Base-by-base conservation (phyloP, 1,140 invertebrate species). In the Liolophura sinensis region DNA sequence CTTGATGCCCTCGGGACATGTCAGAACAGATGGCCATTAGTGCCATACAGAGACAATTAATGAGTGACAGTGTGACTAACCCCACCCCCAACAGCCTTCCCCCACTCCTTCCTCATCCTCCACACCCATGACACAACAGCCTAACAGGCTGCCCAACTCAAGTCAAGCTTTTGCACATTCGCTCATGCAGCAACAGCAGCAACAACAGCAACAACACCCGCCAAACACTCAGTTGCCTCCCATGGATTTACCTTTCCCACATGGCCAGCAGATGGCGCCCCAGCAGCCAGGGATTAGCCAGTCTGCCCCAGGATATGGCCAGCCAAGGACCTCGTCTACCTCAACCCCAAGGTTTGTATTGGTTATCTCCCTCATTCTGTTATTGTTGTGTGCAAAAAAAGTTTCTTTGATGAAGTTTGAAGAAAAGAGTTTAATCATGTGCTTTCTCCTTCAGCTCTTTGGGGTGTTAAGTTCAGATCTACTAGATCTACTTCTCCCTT, bases 11-110 rank as follows among this genome's bases (percentile, higher is more conserved):
- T 52, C 60, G 1, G n/a, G 86, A 86, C 49, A 82, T 89, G 71
- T 90, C 90, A 73, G 92, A 94, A 75, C 91, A 90, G 79, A 89
- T 91, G 83, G 94, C 92, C 20, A 96, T 97, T 61, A 92, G 91
- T 77, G 92, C 90, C 14, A 97, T 97, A 77, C 92, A 94, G 76
- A 91, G 93, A 80, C 92, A 92, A 77, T 86, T 97, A 65, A 96
- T 96, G 93, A 91, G 91, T 73, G 81, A 91, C 89, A 76, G 88
- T 89, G 79, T 76, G 59, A 64, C 74, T 49, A 56, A n/a, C 18
- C 9, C 62, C 57, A 20, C 20, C 20, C n/a, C 18, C 18, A 22
- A 24, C 27, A 24, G 20, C 27, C 57, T 22, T 18, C 20, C 57
- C 57, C 51, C 18, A 12, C 51, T 7, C 18, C 22, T n/a, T 20